Percentiles rank a stretch among this genome's conserved stretches.
These are phyloP conservation scores for Nycteola revayana DNA, from an alignment of 2,888 invertebrate species.

Conservation along the genomic window DNA sequence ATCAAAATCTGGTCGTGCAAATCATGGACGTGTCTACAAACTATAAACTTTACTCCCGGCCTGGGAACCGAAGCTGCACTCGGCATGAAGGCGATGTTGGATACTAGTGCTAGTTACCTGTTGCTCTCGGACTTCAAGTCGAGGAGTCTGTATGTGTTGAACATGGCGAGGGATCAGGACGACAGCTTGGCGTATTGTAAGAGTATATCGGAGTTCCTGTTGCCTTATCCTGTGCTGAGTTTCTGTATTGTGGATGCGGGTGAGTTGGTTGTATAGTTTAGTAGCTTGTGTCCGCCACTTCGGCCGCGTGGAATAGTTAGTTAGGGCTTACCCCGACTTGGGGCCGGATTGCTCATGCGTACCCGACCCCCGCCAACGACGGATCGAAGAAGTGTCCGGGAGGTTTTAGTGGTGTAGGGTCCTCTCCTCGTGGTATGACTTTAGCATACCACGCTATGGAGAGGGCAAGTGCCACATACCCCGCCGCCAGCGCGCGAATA, in stretches of 20 bases:
- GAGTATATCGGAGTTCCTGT: constrained; percentile 91
- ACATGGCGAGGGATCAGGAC: constrained; percentile 76
- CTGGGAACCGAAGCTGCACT: constrained; percentile 47
- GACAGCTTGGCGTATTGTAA: constrained; percentile 85
- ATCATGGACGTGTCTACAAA: constrained; percentile 96
- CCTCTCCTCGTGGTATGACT: too few relatives aligned
- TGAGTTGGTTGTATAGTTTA: too few relatives aligned
- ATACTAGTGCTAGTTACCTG: constrained; percentile 92
- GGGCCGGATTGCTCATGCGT: too few relatives aligned
- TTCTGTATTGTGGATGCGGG: constrained; percentile 93
- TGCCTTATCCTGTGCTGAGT: constrained; percentile 94
- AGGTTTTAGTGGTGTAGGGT: too few relatives aligned
- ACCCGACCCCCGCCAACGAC: too few relatives aligned
- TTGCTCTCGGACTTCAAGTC: constrained; percentile 94
- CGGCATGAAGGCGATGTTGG: constrained; percentile 89
- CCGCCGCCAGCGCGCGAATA: too few relatives aligned
- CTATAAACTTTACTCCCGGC: constrained; percentile 85
- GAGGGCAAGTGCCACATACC: too few relatives aligned
- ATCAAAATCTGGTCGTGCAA: constrained; percentile 97
- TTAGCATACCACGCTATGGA: too few relatives aligned
- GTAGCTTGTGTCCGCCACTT: too few relatives aligned
- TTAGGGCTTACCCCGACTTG: too few relatives aligned
- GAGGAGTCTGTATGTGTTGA: constrained; percentile 91
- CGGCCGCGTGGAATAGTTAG: too few relatives aligned
- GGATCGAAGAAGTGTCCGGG: too few relatives aligned